phyloP scores from a whole-genome alignment of 2,888 invertebrate species.

The Parasteatoda lunata region DNA sequence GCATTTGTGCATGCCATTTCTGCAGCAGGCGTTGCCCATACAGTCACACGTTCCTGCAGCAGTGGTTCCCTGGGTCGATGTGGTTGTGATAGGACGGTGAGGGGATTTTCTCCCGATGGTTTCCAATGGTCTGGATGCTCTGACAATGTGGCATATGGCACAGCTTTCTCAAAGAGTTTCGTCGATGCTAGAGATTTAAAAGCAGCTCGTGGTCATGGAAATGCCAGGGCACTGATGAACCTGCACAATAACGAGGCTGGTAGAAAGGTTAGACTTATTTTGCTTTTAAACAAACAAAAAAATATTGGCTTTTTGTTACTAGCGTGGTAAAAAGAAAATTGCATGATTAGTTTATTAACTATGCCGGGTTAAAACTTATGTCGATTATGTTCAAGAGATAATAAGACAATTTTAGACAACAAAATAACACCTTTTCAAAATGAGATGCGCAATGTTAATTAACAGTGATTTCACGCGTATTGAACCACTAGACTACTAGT shows the following conservation, averaged over 20 bases:
- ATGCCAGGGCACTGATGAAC: constrained; percentile 74
- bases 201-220: constrained; percentile 69
- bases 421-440: too few species aligned
- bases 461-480: too few species aligned
- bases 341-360: too few species aligned
- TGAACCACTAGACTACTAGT: too few species aligned
- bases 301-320: too few species aligned
- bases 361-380: too few species aligned
- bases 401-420: too few species aligned
- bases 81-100: constrained; percentile 75
- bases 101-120: constrained; percentile 72
- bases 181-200: constrained; percentile 72
- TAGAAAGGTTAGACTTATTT: constrained; percentile 72
- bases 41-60: constrained; percentile 76
- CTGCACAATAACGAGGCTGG: constrained; percentile 76
- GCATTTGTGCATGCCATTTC: constrained; percentile 75
- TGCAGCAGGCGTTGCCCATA: constrained; percentile 75
- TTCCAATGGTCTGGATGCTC: constrained; percentile 75
- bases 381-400: too few species aligned
- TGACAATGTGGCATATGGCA: constrained; percentile 74
- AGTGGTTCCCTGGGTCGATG: constrained; percentile 75
- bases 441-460: too few species aligned
- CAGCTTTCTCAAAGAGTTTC: constrained; percentile 73
- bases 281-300: not conserved
- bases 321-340: too few species aligned